These are phyloP conservation scores for Drosophila pegasa DNA, from an alignment of 2,888 invertebrate species.

Conservation along the genomic window DNA sequence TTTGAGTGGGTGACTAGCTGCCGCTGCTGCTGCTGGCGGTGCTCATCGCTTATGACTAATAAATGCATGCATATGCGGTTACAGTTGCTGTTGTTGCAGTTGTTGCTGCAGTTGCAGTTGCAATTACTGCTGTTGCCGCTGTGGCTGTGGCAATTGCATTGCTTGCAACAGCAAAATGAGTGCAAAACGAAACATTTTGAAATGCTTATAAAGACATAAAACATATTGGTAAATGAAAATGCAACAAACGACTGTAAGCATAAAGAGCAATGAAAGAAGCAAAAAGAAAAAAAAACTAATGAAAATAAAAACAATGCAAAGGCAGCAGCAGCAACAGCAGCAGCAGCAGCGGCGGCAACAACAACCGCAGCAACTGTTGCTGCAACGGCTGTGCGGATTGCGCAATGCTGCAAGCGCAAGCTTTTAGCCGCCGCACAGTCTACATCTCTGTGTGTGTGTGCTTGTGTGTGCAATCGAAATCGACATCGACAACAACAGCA, in stretches of 20 bases:
- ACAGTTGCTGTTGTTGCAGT: conserved; percentile 4
- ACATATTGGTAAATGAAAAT: conserved; percentile 64
- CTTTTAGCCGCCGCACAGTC: conserved; percentile 29
- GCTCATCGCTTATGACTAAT: conserved; percentile 53
- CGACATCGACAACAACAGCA: conserved; percentile 35
- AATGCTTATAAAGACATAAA: conserved; percentile 57
- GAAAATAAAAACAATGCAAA: conserved; percentile 14
- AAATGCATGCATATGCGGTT: conserved; percentile 34
- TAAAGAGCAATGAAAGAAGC: conserved; percentile 11
- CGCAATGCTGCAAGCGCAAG: conserved; percentile 54
- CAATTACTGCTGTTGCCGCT: conserved; percentile 14
- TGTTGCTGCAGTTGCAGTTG: conserved; percentile 21
- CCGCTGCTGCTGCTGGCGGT: conserved; percentile 33
- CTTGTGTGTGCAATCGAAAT: conserved; percentile 49
- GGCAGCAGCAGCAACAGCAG: conserved; percentile 7
- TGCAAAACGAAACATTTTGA: conserved; percentile 56
- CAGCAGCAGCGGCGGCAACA: conserved; percentile 13
- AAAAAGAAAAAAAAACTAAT: background rate
- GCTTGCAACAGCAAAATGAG: conserved; percentile 57
- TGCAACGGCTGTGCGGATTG: conserved; percentile 46
- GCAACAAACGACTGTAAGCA: conserved; percentile 60
- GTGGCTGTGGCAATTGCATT: conserved; percentile 25
- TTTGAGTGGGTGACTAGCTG: conserved; percentile 41
- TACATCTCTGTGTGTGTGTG: conserved; percentile 4
- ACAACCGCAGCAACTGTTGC: conserved; percentile 37